Percentiles rank a stretch among this genome's conserved stretches.
These are phyloP conservation scores for Drosophila biarmipes DNA, from an alignment of 1,140 invertebrate species.

Conservation along the genomic window DNA sequence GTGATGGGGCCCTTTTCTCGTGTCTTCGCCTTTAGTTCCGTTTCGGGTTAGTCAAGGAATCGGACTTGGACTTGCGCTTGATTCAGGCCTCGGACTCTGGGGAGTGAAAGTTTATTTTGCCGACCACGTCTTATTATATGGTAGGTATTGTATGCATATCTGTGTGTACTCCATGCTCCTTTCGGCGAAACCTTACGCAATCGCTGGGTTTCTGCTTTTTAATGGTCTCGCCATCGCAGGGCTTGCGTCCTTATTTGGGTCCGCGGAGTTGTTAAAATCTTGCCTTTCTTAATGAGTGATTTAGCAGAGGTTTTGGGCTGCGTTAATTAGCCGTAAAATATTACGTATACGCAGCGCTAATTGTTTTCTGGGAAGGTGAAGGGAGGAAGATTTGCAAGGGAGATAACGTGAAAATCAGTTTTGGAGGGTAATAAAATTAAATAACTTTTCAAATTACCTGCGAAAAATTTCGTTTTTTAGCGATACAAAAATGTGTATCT, in stretches of 20 bases:
- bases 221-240: constrained; percentile 29
- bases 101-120: constrained; percentile 66
- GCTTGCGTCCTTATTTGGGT: constrained; percentile 54
- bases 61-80: constrained; percentile 18
- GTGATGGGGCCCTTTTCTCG: constrained; percentile 12
- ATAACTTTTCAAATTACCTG: not conserved
- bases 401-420: not conserved
- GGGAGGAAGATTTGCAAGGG: constrained; percentile 16
- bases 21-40: constrained; percentile 56
- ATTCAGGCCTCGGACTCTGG: constrained; percentile 19
- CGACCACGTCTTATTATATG: constrained; percentile 31
- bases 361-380: constrained; percentile 27
- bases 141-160: constrained; percentile 16
- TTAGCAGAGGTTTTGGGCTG: constrained; percentile 8
- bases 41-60: constrained; percentile 69
- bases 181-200: constrained; percentile 59
- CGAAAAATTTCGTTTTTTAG: not conserved
- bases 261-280: constrained; percentile 34
- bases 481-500: too few relatives aligned
- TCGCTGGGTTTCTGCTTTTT: constrained; percentile 37
- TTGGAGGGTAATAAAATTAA: constrained; percentile 2
- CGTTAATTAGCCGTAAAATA: constrained; percentile 44
- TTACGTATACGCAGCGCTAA: constrained; percentile 65
- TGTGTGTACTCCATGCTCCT: constrained; percentile 50
- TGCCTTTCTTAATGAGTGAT: constrained; percentile 43